Percentiles rank a stretch among this genome's conserved stretches.
Evolutionary conservation across 2,113 vertebrate genomes (phyloP).

Genomic region (Phodopus roborovskii): DNA sequence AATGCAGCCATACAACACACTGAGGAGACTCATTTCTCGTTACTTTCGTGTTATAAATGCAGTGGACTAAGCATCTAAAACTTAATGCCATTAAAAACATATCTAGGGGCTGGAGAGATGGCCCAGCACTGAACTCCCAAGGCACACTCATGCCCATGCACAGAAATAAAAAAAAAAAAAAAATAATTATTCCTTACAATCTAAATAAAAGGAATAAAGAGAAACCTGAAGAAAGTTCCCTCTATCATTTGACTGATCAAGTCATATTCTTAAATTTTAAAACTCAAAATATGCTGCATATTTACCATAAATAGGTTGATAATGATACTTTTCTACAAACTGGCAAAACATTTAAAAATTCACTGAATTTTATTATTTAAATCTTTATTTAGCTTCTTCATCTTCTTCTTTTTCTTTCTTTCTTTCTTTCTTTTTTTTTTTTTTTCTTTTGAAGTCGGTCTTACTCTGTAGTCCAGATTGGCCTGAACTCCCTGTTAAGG

Average conservation of each 20-base stretch:
- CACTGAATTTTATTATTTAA: background rate
- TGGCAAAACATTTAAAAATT: slow-evolving; percentile 30
- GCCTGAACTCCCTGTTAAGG: background rate
- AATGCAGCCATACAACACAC: background rate
- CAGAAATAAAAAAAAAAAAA: background rate
- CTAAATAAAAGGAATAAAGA: slow-evolving; percentile 2
- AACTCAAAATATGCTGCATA: background rate
- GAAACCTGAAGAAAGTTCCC: slow-evolving; percentile 2
- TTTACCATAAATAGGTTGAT: background rate
- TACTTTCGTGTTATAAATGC: background rate
- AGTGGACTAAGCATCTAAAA: background rate
- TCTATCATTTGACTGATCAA: background rate
- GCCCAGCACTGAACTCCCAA: background rate
- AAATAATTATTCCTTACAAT: background rate
- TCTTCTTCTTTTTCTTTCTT: background rate
- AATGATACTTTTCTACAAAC: background rate
- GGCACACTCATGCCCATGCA: background rate
- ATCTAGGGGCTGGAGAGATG: no score
- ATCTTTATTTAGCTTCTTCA: background rate
- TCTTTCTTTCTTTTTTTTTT: no score
- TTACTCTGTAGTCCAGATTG: background rate
- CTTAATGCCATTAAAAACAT: background rate
- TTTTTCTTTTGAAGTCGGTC: background rate
- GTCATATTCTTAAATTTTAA: slow-evolving; percentile 16
- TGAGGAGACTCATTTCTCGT: background rate